Percentiles rank a stretch among this genome's conserved stretches.
phyloP scores from a whole-genome alignment of 2,113 vertebrate species.

The Pedetes capensis region DNA sequence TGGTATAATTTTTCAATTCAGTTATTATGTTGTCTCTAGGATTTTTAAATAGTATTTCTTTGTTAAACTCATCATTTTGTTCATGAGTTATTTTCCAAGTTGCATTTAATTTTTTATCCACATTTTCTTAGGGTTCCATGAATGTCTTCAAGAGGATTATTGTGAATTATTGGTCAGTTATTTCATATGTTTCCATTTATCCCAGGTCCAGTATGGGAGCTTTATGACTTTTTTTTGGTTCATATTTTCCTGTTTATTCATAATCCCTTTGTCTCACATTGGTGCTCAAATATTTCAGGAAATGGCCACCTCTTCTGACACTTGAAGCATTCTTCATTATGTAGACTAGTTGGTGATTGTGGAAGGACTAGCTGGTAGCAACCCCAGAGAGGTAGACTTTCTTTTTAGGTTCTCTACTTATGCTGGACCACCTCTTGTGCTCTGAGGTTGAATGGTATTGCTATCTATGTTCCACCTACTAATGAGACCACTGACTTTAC shows the following conservation, averaged over 20 bases:
- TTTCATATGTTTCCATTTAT: background rate
- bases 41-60: background rate
- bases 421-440: background rate
- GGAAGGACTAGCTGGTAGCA: background rate
- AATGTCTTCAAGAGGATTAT: background rate
- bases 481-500: background rate
- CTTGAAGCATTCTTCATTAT: background rate
- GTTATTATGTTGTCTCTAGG: background rate
- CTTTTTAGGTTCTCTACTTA: background rate
- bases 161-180: background rate
- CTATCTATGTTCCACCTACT: background rate
- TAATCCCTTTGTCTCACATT: background rate
- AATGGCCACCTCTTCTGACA: background rate
- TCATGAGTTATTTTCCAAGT: background rate
- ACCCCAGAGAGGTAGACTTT: background rate
- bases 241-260: too few relatives aligned
- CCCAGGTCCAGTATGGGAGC: too few relatives aligned
- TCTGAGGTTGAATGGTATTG: background rate
- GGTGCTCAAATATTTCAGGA: background rate
- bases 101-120: background rate
- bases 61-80: background rate
- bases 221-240: background rate
- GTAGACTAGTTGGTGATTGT: background rate
- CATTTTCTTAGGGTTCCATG: background rate
- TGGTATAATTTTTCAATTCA: background rate